These are phyloP conservation scores for Cerceris ruficornis DNA, from an alignment of 2,888 invertebrate species.

Conservation along the genomic window DNA sequence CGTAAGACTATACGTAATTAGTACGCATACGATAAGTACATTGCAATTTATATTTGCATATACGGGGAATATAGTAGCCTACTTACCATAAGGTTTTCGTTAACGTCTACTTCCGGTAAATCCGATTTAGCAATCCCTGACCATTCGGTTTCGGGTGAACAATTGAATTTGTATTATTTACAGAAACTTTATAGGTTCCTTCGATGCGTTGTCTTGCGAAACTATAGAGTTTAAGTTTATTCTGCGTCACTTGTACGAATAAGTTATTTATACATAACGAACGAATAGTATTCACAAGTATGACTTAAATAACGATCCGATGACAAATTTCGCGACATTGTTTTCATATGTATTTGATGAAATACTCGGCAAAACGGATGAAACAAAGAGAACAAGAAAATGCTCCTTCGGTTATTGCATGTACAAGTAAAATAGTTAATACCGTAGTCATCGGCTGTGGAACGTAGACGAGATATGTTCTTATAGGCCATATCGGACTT, in stretches of 20 bases:
- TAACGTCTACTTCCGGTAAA: constrained; percentile 36
- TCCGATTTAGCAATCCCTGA: constrained; percentile 28
- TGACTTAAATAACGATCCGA: constrained; percentile 17
- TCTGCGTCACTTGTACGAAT: constrained; percentile 3
- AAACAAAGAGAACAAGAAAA: constrained; percentile 43
- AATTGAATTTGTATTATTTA: constrained; percentile 26
- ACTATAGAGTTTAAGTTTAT: constrained; percentile 13
- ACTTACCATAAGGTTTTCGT: constrained; percentile 33
- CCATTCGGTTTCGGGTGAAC: constrained; percentile 48
- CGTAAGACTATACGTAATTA: constrained; percentile 37
- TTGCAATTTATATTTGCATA: constrained; percentile 38
- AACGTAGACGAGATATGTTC: constrained; percentile 43
- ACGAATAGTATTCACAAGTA: background rate
- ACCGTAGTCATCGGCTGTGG: constrained; percentile 40
- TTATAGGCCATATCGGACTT: constrained; percentile 39
- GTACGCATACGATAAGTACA: constrained; percentile 18
- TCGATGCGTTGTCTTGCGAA: constrained; percentile 16
- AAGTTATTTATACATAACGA: background rate
- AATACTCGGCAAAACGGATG: background rate
- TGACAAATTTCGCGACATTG: background rate
- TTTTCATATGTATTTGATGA: background rate
- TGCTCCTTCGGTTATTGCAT: constrained; percentile 35
- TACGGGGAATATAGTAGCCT: constrained; percentile 37
- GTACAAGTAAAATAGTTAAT: constrained; percentile 31
- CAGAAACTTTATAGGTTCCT: constrained; percentile 6